Conservation (phyloP, 1,140 invertebrate genomes). For the Lutraria rhynchaena region DNA sequence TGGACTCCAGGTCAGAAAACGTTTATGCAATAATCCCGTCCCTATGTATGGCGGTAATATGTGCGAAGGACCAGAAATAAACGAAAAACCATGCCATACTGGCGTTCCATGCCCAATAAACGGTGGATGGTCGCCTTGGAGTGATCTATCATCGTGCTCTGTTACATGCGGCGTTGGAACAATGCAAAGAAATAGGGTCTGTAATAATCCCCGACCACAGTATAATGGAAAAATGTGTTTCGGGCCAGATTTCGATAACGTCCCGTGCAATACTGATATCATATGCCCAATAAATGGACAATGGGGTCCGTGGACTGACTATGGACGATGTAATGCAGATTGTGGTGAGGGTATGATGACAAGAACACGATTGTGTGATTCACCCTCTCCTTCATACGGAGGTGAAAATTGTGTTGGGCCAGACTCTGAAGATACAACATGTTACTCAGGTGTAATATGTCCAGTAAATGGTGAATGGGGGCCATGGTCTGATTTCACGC, state of each 20-base stretch:
- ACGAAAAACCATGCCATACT: conserved; percentile 65
- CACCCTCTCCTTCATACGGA: conserved; percentile 75
- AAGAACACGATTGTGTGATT: conserved; percentile 70
- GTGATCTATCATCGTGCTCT: conserved; percentile 54
- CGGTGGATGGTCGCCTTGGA: conserved; percentile 66
- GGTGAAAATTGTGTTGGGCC: conserved; percentile 74
- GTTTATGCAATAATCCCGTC: conserved; percentile 66
- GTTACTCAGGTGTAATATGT: conserved; percentile 67
- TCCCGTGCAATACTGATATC: conserved; percentile 56
- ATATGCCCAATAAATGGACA: conserved; percentile 71
- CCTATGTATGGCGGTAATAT: conserved; percentile 60
- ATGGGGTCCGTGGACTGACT: conserved; percentile 76
- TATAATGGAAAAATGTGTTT: conserved; percentile 68
- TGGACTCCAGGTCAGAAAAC: conserved; percentile 66
- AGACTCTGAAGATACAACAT: conserved; percentile 66
- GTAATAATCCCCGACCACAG: conserved; percentile 70
- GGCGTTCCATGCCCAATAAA: conserved; percentile 49
- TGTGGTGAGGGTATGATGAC: conserved; percentile 67
- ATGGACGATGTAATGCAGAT: conserved; percentile 70
- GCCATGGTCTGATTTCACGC: conserved; percentile 62
- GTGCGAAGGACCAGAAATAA: conserved; percentile 59
- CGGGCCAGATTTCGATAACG: conserved; percentile 63
- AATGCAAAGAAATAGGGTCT: conserved; percentile 68
- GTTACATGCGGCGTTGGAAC: conserved; percentile 65
- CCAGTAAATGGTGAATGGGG: conserved; percentile 79